These are phyloP conservation scores for Cephalopachus bancanus DNA, from an alignment of 2,797 vertebrate species.

Conservation along the genomic window DNA sequence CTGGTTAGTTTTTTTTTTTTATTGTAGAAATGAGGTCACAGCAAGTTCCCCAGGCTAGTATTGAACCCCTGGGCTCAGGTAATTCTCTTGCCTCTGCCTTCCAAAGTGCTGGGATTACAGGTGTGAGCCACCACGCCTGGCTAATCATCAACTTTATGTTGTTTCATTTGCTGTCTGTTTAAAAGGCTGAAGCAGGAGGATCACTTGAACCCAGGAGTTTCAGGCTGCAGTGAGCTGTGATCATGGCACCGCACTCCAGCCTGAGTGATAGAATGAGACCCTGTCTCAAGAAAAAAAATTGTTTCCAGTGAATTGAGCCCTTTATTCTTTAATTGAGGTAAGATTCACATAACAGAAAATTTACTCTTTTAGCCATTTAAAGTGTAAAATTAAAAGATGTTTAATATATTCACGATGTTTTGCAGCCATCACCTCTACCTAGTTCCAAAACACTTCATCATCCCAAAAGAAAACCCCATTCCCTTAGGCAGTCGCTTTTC, in stretches of 20 bases:
- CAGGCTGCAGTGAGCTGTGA: not conserved
- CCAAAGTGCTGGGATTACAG: too few species aligned
- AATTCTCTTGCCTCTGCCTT: too few species aligned
- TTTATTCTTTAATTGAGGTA: not conserved
- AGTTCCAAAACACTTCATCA: not conserved
- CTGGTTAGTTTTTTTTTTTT: too few species aligned
- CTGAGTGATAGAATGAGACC: not conserved
- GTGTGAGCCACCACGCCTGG: too few species aligned
- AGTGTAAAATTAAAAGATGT: not conserved
- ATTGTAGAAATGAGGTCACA: too few species aligned
- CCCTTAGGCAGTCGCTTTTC: not conserved
- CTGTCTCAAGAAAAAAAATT: not conserved
- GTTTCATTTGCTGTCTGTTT: not conserved
- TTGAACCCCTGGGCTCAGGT: too few species aligned
- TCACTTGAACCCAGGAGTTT: not conserved
- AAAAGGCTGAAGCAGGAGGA: not conserved
- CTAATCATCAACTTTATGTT: not conserved
- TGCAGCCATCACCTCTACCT: not conserved
- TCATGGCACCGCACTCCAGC: not conserved
- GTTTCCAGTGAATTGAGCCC: not conserved
- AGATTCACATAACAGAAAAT: not conserved
- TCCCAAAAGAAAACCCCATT: not conserved
- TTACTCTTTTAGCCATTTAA: not conserved
- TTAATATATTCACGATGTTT: not conserved
- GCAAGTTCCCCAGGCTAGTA: too few species aligned